Evolutionary conservation across 2,113 vertebrate species (phyloP).

Genomic region (Sialia sialis): DNA sequence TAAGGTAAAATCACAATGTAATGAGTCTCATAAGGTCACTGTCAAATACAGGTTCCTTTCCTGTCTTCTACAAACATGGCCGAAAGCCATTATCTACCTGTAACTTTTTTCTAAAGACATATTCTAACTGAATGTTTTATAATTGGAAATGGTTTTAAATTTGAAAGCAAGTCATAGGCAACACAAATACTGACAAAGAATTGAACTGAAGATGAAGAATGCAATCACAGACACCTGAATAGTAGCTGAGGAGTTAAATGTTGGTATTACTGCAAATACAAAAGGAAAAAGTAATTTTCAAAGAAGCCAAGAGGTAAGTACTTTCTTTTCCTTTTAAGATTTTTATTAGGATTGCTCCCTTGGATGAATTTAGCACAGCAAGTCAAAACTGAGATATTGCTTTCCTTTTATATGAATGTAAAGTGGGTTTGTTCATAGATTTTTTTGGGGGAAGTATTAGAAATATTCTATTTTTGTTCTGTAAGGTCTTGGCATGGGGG

Average conservation of each 20-base stretch:
- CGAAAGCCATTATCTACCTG: not conserved
- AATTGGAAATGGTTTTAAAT: not conserved
- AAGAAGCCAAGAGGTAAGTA: not conserved
- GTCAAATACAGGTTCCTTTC: not conserved
- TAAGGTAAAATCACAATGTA: not conserved
- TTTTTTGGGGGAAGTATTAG: not conserved
- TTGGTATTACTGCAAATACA: not conserved
- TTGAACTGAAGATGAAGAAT: not conserved
- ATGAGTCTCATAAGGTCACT: not conserved
- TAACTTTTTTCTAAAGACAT: not conserved
- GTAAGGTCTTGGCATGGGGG: not conserved
- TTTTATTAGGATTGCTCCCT: not conserved
- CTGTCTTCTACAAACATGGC: not conserved
- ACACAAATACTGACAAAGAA: not conserved
- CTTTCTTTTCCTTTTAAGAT: not conserved
- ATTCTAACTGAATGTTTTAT: not conserved
- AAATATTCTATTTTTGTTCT: not conserved
- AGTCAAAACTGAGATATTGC: not conserved
- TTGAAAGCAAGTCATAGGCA: not conserved
- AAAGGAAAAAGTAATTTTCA: not conserved
- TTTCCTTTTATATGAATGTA: conserved; percentile 20
- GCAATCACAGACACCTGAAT: not conserved
- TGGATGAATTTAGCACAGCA: not conserved
- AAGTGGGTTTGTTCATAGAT: not conserved
- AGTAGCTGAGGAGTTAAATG: not conserved